A percentile compares a stretch with the other conserved stretches of the same genome.
These are phyloP conservation scores for Albula goreensis DNA, from an alignment of 2,113 vertebrate species.

Conservation along the genomic window DNA sequence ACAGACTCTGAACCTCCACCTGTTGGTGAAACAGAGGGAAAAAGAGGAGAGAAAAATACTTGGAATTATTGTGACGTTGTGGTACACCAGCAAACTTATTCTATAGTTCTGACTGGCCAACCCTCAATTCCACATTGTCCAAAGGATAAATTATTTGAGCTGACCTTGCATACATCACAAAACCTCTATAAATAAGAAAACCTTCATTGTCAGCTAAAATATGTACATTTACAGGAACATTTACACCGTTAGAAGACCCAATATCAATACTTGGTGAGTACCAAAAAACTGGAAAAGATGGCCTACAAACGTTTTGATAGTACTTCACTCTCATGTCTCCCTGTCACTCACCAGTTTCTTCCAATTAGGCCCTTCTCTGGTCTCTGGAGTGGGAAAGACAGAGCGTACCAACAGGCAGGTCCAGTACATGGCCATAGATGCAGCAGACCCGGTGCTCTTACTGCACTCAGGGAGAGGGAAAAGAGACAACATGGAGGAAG, in stretches of 20 bases:
- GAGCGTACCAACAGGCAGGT: conserved; percentile 82
- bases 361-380: conserved; percentile 84
- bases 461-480: conserved; percentile 56
- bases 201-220: too few species aligned
- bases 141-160: background rate
- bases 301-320: background rate
- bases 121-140: background rate
- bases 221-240: background rate
- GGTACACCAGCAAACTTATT: too few species aligned
- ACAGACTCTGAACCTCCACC: conserved; percentile 92
- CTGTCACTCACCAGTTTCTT: conserved; percentile 84
- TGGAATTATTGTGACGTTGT: too few species aligned
- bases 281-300: background rate
- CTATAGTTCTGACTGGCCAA: background rate
- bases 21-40: conserved; percentile 45
- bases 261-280: background rate
- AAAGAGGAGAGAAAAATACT: background rate
- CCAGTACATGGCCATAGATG: conserved; percentile 87
- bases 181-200: background rate
- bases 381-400: conserved; percentile 79
- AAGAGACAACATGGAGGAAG: background rate
- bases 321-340: background rate
- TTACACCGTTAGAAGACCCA: background rate
- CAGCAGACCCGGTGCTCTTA: conserved; percentile 87
- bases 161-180: background rate